Evolutionary conservation across 2,888 invertebrate genomes (phyloP), one percentile per base, ranked within the genome.

Genomic region (Pasiphila rectangulata): DNA sequence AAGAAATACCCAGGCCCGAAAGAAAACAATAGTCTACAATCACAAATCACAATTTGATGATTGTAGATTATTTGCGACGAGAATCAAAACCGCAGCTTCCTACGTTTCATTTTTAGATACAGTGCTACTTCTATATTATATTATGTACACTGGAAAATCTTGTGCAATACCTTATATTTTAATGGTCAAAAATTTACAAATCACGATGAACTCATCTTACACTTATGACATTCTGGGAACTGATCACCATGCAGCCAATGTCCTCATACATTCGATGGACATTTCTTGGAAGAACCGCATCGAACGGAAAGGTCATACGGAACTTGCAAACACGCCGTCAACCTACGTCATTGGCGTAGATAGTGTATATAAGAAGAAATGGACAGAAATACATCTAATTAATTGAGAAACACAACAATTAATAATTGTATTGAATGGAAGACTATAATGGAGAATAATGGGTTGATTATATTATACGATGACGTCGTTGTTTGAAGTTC

Each of bases 191-290:
- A 3, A 37, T 16, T 20, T 27, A 1, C 4, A 25, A 44, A 52
- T 37, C 25, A 35, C 41, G 37, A 50, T 51, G 48, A 57, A 44
- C 46, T 48, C 51, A 54, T 35, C 24, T 36, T 19, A 45, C 49
- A 40, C 41, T 43, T 40, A 51, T 51, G 50, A 40, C 27, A 46
- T 57, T 56, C 57, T 40, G n/a, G 36, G 57, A 53, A 57, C 32
- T 40, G 21, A 55, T 55, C 46, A 41, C 37, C 7, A 48, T 53
- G 49, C 52, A 38, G 42, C 10, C 32, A 16, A 37, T 52, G 50
- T 45, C 54, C 49, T 43, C 51, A 45, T 47, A 49, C 42, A 44
- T 46, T 30, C 45, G 47, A 49, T 53, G 30, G 19, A 32, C 41
- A 12, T 36, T 56, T 57, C 56, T 56, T 19, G 41, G 57, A 54